Percentiles rank a stretch among this genome's conserved stretches.
These are phyloP conservation scores for Pipistrellus pipistrellus DNA, from an alignment of 2,797 vertebrate genomes.

Conservation along the genomic window DNA sequence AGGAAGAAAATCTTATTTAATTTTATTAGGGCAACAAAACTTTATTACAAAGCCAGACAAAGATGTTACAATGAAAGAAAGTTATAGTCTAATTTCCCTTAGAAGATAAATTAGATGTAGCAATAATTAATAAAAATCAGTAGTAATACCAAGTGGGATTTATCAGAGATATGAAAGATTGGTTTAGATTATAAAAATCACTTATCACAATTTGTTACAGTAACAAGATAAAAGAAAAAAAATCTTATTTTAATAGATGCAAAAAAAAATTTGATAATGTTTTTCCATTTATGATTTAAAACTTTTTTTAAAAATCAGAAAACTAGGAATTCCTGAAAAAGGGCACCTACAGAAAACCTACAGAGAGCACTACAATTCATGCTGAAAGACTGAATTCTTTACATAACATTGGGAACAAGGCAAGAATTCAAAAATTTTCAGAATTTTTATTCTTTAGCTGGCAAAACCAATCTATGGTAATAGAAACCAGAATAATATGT, in stretches of 20 bases:
- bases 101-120: background rate
- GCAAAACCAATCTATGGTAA: background rate
- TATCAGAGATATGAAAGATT: background rate
- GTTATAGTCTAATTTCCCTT: background rate
- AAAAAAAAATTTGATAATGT: background rate
- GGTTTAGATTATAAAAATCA: conserved; percentile 6
- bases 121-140: background rate
- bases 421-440: background rate
- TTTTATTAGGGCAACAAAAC: background rate
- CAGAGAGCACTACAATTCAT: background rate
- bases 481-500: background rate
- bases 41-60: background rate
- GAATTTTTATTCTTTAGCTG: background rate
- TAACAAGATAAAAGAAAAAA: background rate
- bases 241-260: background rate
- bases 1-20: background rate
- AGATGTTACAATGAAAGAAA: background rate
- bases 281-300: background rate
- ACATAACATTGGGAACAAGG: background rate
- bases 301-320: background rate
- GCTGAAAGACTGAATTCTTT: background rate
- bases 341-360: background rate
- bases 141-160: background rate
- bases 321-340: background rate
- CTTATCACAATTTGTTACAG: background rate